Evolutionary conservation across 1,140 invertebrate species (phyloP).

Genomic region (Tetramorium simillimum): DNA sequence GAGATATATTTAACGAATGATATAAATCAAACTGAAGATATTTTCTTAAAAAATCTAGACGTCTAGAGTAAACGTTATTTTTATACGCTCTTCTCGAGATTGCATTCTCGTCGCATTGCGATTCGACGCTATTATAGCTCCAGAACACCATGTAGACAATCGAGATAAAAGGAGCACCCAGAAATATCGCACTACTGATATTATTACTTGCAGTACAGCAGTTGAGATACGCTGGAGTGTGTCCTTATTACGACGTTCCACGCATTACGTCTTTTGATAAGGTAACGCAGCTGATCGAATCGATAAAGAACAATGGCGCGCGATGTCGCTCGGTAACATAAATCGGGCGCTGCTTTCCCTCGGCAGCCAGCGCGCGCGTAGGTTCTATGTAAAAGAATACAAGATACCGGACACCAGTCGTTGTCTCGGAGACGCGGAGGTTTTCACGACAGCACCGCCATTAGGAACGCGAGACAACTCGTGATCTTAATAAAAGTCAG

Average conservation of each 20-base stretch:
- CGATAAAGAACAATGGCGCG: constrained; percentile 57
- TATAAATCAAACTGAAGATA: background rate
- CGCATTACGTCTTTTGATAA: constrained; percentile 30
- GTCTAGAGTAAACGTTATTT: background rate
- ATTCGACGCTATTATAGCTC: background rate
- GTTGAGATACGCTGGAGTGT: background rate
- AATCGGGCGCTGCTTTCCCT: constrained; percentile 3
- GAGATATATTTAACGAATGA: background rate
- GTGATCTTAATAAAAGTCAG: constrained; percentile 58
- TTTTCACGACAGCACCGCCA: constrained; percentile 5
- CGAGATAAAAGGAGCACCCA: constrained; percentile 41
- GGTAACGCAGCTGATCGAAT: constrained; percentile 43
- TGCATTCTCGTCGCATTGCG: background rate
- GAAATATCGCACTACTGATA: background rate
- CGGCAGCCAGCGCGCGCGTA: background rate
- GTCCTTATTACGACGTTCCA: constrained; percentile 49
- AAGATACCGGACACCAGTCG: background rate
- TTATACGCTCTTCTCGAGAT: background rate
- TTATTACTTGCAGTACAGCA: constrained; percentile 27
- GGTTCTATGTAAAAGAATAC: constrained; percentile 26
- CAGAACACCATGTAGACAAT: constrained; percentile 9
- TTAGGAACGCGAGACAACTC: constrained; percentile 27
- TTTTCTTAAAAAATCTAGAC: background rate
- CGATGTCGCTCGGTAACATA: constrained; percentile 24
- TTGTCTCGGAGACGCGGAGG: constrained; percentile 23